Base-by-base conservation (phyloP, 2,113 vertebrate genomes). In the Calcarius ornatus region DNA sequence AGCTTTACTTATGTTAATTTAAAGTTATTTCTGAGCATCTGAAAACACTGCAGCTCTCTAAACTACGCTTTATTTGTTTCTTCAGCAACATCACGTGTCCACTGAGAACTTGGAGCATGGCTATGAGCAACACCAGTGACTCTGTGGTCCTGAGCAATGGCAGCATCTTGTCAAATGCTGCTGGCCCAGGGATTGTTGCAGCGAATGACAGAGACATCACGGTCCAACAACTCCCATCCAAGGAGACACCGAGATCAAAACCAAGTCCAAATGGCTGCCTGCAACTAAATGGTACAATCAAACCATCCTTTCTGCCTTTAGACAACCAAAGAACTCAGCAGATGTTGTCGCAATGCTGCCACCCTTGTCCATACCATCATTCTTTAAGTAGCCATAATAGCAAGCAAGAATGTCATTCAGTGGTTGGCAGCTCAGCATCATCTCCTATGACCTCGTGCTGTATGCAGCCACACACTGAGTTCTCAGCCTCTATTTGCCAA, bases 311-410 rank as follows among this genome's bases (percentile, higher is more conserved):
- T 65, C 96, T 98, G 96, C 97, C 98, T 90, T 70, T 96, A 92
- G 98, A 98, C 95, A 97, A 96, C 97, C 98, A 98, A 95, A 98
- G 98, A 97, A 94, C 95, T 23, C 96, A 97, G 66, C 97, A 93
- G 77, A 68, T 97, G 91, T 42, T 97, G 69, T 40, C 97, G 1
- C 98, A 95, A 2, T 98, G 97, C 97, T 98, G 98, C 95, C 98
- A 98, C 47, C 98, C 96, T 63, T 99, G 99, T 96, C 98, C 98
- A 25, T 98, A 98, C 96, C 99, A 98, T 86, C 98, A 98, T 64
- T 93, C 98, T 50, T 75, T 98, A 88, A 98, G 97, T 91, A 98
- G 98, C 97, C 98, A 97, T 66, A 97, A 94, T 61, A 97, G 91
- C 94, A 98, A 98, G 84, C 98, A 96, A 76, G 99, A 99, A 71